Evolutionary conservation across 2,888 invertebrate genomes (phyloP).

Genomic region (Drosophila leonis): DNA sequence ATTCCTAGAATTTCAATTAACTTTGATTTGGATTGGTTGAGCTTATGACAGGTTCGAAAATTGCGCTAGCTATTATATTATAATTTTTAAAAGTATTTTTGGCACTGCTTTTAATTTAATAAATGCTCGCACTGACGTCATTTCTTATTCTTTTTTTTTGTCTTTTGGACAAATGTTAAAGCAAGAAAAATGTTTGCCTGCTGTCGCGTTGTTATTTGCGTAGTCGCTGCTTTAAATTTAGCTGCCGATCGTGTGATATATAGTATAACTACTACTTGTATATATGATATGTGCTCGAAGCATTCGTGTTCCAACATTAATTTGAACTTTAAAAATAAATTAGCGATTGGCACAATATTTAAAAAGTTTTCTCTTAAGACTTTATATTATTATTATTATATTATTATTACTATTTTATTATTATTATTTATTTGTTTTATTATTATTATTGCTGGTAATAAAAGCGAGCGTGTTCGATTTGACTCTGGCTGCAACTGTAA

Average conservation of each 20-base stretch:
- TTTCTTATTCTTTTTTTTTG: constrained; percentile 34
- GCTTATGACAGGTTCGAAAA: constrained; percentile 37
- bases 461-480: constrained; percentile 65
- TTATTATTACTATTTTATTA: too few species aligned
- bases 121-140: constrained; percentile 75
- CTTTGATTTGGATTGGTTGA: constrained; percentile 16
- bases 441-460: constrained; percentile 46
- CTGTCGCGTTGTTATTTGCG: constrained; percentile 23
- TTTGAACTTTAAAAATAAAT: constrained; percentile 40
- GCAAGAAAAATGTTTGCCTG: constrained; percentile 40
- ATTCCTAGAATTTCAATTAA: constrained; percentile 21
- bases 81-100: constrained; percentile 24
- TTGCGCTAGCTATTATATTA: constrained; percentile 22
- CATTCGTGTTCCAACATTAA: constrained; percentile 54
- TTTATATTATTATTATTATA: constrained; percentile 3
- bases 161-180: constrained; percentile 59
- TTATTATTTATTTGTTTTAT: constrained; percentile 9
- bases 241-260: constrained; percentile 44
- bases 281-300: constrained; percentile 11
- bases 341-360: constrained; percentile 10
- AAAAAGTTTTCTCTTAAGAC: constrained; percentile 16
- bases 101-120: constrained; percentile 44
- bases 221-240: constrained; percentile 56
- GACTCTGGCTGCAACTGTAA: constrained; percentile 68
- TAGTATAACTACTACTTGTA: constrained; percentile 10